A percentile compares a stretch with the other conserved stretches of the same genome.
These are phyloP conservation scores for Ictidomys tridecemlineatus DNA, from an alignment of 2,113 vertebrate species.

Conservation along the genomic window DNA sequence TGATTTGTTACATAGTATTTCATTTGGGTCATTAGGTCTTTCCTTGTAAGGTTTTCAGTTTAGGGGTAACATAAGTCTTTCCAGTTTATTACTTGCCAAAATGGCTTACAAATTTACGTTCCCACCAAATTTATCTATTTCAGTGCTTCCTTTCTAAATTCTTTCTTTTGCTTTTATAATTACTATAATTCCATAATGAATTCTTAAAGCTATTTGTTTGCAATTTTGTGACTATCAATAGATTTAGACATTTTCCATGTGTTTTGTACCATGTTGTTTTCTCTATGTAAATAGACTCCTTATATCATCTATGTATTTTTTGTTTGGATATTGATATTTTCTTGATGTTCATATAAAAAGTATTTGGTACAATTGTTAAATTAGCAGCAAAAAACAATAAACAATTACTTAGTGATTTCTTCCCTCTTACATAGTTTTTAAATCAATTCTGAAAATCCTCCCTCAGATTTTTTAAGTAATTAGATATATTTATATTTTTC, in stretches of 20 bases:
- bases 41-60: not conserved
- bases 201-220: not conserved
- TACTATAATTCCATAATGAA: not conserved
- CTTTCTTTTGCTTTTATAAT: not conserved
- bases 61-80: not conserved
- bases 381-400: not conserved
- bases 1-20: not conserved
- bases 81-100: not conserved
- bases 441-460: not conserved
- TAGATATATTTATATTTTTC: not conserved
- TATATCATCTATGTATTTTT: not conserved
- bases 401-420: not conserved
- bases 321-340: not conserved
- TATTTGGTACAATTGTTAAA: not conserved
- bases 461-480: not conserved
- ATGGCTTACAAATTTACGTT: not conserved
- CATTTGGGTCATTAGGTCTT: not conserved
- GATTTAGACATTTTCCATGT: slow-evolving; percentile 17
- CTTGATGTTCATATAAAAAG: not conserved
- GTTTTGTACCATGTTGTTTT: not conserved
- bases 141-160: not conserved
- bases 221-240: not conserved
- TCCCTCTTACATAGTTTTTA: not conserved
- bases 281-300: not conserved
- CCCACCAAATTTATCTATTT: not conserved